Evolutionary conservation across 2,888 invertebrate species (phyloP), one percentile per base, ranked within the genome.

Genomic region (Cataglyphis altisquamis): DNA sequence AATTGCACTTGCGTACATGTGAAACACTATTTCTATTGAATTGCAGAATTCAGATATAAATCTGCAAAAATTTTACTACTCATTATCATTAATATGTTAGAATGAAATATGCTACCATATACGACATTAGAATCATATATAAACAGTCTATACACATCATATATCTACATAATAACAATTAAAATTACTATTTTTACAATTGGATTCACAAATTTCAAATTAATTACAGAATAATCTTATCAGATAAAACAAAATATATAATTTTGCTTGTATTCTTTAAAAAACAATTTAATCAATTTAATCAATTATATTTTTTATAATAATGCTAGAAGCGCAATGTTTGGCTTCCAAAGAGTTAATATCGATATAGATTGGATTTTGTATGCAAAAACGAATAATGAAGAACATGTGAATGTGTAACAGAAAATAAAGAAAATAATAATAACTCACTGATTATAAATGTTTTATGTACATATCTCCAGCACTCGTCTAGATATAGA

Each of bases 161-260:
- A 70, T 41, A 78, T 3, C 41, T 41, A 52, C n/a, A 52, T 52
- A 57, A 77, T 55, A 60, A 57, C 15, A 78, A 45, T 25, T 70
- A 60, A 70, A 78, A 45, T 68, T 78, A 55, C 25, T 78, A 29
- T 70, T 32, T 70, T 52, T 52, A 67, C 25, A n/a, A 29, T 70
- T 52, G 8, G 52, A 52, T 57, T 10, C n/a, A 68, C 48, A 21
- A 25, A 78, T 48, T 41, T 41, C 15, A 68, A 45, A 75, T 36
- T 39, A 41, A 15, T 66, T 57, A 21, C 1, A 41, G 15, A 78
- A 78, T 5, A 67, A 15, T 15, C 15, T 32, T 36, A 1, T 68
- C 12, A n/a, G 29, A 32, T 55, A 45, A 21, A 67, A 77, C 52
- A 25, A 70, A 15, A 66, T 52, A 66, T 75, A 55, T 64, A 64